A percentile compares a stretch with the other conserved stretches of the same genome.
Evolutionary conservation across 2,888 invertebrate genomes (phyloP).

Genomic region (Cepaea hortensis): DNA sequence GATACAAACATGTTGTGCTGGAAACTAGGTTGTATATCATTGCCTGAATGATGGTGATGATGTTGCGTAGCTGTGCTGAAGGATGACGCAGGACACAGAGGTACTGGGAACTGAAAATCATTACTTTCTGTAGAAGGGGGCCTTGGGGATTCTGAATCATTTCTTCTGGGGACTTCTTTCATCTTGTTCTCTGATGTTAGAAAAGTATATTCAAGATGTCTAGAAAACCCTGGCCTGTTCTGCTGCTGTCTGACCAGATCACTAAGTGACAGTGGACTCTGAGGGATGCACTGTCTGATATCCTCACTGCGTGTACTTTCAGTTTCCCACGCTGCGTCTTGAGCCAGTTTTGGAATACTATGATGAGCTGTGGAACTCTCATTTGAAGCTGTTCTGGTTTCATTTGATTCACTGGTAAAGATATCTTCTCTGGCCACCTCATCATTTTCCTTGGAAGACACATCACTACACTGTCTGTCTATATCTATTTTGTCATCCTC

Average conservation of each 20-base stretch:
- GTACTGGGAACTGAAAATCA: conserved; percentile 39
- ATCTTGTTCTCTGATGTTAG: conserved; percentile 31
- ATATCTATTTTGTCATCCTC: conserved; percentile 35
- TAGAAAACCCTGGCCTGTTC: conserved; percentile 2
- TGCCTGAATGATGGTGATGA: conserved; percentile 8
- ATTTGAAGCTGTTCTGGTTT: background rate
- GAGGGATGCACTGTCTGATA: conserved; percentile 23
- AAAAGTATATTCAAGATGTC: conserved; percentile 36
- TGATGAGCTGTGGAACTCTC: background rate
- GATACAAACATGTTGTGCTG: conserved; percentile 32
- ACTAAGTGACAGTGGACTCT: conserved; percentile 42
- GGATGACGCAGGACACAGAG: conserved; percentile 37
- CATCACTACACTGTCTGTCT: conserved; percentile 8
- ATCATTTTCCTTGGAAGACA: conserved; percentile 10
- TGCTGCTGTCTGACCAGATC: conserved; percentile 41
- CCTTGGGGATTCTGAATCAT: conserved; percentile 1
- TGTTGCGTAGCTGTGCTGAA: conserved; percentile 11
- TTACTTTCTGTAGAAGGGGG: conserved; percentile 29
- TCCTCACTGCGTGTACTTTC: conserved; percentile 9
- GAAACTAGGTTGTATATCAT: conserved; percentile 24
- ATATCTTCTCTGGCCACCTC: background rate
- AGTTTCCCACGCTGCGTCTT: conserved; percentile 28
- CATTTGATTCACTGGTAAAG: background rate
- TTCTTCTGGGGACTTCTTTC: conserved; percentile 2
- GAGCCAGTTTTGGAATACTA: background rate